Percentiles rank a stretch among this genome's conserved stretches.
Conservation (phyloP, 1,140 invertebrate genomes). For the Apocrypta bakeri region DNA sequence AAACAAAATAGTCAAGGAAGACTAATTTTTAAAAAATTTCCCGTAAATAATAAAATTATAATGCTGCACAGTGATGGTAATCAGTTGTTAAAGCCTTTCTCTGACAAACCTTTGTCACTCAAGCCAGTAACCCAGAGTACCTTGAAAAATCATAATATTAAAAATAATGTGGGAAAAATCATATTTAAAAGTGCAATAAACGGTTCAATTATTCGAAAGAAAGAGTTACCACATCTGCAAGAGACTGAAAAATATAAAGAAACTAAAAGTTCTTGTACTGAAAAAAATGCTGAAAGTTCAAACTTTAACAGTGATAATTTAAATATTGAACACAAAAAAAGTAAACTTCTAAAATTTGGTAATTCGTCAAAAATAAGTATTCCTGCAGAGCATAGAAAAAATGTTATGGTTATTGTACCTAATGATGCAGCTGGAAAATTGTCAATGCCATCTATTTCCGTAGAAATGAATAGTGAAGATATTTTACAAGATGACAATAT, state of each 20-base stretch:
- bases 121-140: constrained; percentile 8
- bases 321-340: not conserved
- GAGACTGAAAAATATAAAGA: not conserved
- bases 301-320: not conserved
- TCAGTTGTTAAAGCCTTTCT: not conserved
- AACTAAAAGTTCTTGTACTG: constrained; percentile 5
- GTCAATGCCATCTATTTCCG: not conserved
- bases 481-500: constrained; percentile 15
- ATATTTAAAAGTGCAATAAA: constrained; percentile 14
- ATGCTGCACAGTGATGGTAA: constrained; percentile 23
- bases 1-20: constrained; percentile 1
- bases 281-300: not conserved
- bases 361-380: not conserved
- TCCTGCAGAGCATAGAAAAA: not conserved
- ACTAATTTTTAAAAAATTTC: constrained; percentile 18
- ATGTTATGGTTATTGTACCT: constrained; percentile 52
- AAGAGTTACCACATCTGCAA: not conserved
- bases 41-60: constrained; percentile 1
- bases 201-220: constrained; percentile 16
- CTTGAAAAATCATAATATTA: constrained; percentile 3
- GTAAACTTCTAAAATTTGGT: not conserved
- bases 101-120: not conserved
- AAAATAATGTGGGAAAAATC: constrained; percentile 19
- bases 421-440: constrained; percentile 5
- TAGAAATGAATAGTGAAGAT: not conserved